Evolutionary conservation across 92 coral and sea anemone species (phyloP).

Genomic region (Phenganax subtilis): DNA sequence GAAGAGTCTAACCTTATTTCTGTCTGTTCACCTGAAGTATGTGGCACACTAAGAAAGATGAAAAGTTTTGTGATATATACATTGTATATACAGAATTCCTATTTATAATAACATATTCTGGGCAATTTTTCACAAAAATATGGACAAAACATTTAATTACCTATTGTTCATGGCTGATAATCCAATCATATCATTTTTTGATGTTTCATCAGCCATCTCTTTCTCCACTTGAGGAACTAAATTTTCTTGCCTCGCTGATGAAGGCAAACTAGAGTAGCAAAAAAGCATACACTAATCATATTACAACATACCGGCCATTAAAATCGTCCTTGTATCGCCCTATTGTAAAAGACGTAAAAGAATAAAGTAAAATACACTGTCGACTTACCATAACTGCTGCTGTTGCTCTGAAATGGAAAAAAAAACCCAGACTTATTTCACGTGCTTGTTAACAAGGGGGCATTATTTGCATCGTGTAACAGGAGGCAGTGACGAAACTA

Average conservation of each 20-base stretch:
- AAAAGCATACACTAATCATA: not conserved
- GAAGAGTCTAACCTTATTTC: conserved; percentile 21
- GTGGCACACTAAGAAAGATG: not conserved
- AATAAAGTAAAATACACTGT: not conserved
- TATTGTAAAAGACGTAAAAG: not conserved
- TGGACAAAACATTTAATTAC: not conserved
- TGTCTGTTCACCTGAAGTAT: conserved; percentile 11
- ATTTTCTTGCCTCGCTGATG: not conserved
- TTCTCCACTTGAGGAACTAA: not conserved
- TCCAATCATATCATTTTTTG: not conserved
- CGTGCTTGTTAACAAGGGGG: not conserved
- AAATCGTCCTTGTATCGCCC: no score
- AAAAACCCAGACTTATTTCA: not conserved
- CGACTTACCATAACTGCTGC: conserved; percentile 18
- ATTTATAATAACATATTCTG: not conserved
- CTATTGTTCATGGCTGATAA: not conserved
- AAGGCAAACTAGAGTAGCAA: conserved; percentile 11
- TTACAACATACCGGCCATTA: no score
- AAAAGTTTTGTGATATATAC: not conserved
- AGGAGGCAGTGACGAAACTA: not conserved
- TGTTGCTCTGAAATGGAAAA: conserved; percentile 22
- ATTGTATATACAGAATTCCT: not conserved
- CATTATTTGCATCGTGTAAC: not conserved
- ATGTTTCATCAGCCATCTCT: not conserved
- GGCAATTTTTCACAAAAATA: no score